These are phyloP conservation scores for Aelia acuminata DNA, from an alignment of 2,888 invertebrate genomes.

Conservation along the genomic window DNA sequence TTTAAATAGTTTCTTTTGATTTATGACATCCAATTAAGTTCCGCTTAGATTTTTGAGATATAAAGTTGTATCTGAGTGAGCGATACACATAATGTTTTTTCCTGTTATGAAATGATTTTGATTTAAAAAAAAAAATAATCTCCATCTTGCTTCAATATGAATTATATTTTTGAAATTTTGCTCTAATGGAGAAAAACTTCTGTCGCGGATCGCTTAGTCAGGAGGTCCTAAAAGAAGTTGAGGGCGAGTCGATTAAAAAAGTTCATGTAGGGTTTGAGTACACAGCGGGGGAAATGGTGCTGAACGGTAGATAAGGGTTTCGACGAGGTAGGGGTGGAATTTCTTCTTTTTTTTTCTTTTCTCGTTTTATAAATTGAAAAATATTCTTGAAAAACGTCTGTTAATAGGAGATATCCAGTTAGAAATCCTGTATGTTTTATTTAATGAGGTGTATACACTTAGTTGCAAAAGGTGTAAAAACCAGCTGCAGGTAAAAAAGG, in stretches of 20 bases:
- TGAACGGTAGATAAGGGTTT: neutral
- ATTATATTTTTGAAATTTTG: neutral
- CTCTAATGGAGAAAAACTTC: neutral
- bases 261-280: neutral
- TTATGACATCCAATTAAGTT: too few relatives aligned
- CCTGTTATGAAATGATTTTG: too few relatives aligned
- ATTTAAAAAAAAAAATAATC: too few relatives aligned
- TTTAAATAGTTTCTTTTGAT: too few relatives aligned
- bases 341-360: too few relatives aligned
- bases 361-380: neutral
- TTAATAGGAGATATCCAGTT: neutral
- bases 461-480: neutral
- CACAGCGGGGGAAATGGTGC: constrained; percentile 8
- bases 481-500: too few relatives aligned
- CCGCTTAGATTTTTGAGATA: too few relatives aligned
- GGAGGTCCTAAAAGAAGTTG: neutral
- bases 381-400: too few relatives aligned
- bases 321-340: neutral
- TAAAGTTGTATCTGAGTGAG: too few relatives aligned
- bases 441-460: neutral
- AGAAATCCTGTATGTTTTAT: neutral
- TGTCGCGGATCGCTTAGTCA: neutral
- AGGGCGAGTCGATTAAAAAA: neutral
- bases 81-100: too few relatives aligned
- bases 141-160: too few relatives aligned